A percentile compares a stretch with the other conserved stretches of the same genome.
phyloP scores from a whole-genome alignment of 2,113 vertebrate species.

The Campylomormyrus tamandua region DNA sequence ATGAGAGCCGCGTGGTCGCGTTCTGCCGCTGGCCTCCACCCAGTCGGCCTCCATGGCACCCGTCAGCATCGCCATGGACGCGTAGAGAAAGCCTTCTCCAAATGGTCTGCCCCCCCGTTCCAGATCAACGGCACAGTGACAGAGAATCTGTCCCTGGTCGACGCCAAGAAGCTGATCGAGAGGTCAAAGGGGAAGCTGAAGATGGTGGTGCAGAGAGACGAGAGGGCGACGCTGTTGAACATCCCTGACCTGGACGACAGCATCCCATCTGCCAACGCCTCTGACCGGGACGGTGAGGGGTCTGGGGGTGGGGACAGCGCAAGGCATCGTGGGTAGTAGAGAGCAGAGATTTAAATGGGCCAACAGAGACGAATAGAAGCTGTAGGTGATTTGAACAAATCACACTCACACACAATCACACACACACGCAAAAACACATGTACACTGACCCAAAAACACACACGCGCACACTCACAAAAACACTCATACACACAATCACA shows the following conservation, averaged over 20 bases:
- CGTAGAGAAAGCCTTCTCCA: neutral
- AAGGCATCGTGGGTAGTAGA: slow-evolving; percentile 11
- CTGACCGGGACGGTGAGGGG: slow-evolving; percentile 88
- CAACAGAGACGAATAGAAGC: neutral
- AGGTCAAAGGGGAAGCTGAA: slow-evolving; percentile 98
- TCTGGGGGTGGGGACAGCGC: neutral
- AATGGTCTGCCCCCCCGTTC: slow-evolving; percentile 12
- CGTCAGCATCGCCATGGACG: neutral
- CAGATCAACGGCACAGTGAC: slow-evolving; percentile 99
- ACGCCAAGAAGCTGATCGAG: slow-evolving; percentile 97
- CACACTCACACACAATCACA: neutral
- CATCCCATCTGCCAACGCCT: slow-evolving; percentile 90
- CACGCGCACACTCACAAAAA: too few relatives aligned
- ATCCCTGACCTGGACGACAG: slow-evolving; percentile 95
- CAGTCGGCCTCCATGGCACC: neutral
- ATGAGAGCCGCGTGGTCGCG: neutral
- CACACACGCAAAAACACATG: too few relatives aligned
- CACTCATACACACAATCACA: too few relatives aligned
- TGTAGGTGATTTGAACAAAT: neutral
- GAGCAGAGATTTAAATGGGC: neutral
- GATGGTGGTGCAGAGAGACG: slow-evolving; percentile 96
- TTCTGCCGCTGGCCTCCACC: neutral
- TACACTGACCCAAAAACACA: too few relatives aligned
- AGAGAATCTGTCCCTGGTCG: slow-evolving; percentile 94
- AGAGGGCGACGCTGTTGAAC: slow-evolving; percentile 84